A percentile compares a stretch with the other conserved stretches of the same genome.
These are phyloP conservation scores for Thermophis baileyi DNA, from an alignment of 2,113 vertebrate genomes.

Conservation along the genomic window DNA sequence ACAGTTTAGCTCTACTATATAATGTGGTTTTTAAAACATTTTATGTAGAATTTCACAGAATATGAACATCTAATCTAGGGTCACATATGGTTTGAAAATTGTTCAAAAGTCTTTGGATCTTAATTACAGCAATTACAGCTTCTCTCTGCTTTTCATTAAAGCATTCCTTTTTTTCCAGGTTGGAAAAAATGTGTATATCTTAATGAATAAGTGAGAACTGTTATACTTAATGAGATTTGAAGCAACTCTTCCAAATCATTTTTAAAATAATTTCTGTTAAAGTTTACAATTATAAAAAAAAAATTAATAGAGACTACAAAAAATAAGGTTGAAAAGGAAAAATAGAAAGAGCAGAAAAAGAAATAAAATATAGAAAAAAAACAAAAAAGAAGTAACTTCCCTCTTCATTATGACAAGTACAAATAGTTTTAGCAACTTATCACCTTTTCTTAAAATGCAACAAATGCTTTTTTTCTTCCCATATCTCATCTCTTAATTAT, in stretches of 20 bases:
- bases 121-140: background rate
- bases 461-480: background rate
- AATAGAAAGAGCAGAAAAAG: background rate
- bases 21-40: too few species aligned
- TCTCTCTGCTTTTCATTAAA: background rate
- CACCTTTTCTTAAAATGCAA: background rate
- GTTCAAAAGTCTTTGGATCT: background rate
- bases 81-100: background rate
- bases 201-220: background rate
- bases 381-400: too few species aligned
- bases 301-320: background rate
- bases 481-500: background rate
- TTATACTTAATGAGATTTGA: background rate
- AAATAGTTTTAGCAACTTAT: background rate
- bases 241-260: background rate
- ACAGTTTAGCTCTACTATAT: background rate
- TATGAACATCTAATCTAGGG: background rate
- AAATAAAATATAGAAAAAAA: background rate
- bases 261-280: background rate
- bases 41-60: background rate
- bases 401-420: background rate
- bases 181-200: background rate
- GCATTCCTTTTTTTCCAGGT: background rate
- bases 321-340: background rate
- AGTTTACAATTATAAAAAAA: background rate